Percentiles rank a stretch among this genome's conserved stretches.
phyloP scores from a whole-genome alignment of 2,888 invertebrate species.

The Thelaira solivaga region DNA sequence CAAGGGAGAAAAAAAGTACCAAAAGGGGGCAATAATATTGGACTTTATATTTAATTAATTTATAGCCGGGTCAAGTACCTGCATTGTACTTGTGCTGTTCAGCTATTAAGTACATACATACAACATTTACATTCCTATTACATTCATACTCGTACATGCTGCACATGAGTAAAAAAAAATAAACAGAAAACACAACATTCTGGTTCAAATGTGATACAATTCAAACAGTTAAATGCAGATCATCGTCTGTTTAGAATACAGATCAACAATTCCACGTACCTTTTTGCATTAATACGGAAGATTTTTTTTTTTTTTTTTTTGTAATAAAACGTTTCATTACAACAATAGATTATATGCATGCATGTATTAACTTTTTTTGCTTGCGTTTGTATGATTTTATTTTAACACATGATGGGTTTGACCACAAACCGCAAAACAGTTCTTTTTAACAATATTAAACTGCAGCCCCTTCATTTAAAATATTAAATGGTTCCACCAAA shows the following conservation, averaged over 20 bases:
- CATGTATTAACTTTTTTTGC: background rate
- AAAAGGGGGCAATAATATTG: too few species aligned
- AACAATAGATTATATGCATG: slow-evolving; percentile 1
- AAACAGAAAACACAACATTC: too few species aligned
- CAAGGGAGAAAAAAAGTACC: too few species aligned
- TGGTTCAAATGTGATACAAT: slow-evolving; percentile 29
- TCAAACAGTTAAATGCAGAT: slow-evolving; percentile 46
- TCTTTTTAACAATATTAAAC: slow-evolving; percentile 12
- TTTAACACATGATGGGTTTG: slow-evolving; percentile 42
- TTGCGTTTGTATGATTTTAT: background rate
- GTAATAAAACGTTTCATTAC: slow-evolving; percentile 12
- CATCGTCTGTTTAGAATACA: slow-evolving; percentile 3
- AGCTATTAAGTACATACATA: too few species aligned
- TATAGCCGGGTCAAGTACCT: too few species aligned
- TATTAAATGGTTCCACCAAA: slow-evolving; percentile 25
- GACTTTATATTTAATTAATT: too few species aligned
- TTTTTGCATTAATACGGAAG: slow-evolving; percentile 31
- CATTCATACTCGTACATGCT: background rate
- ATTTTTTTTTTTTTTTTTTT: slow-evolving; percentile 26
- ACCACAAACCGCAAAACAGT: slow-evolving; percentile 45
- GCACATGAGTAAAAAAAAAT: background rate
- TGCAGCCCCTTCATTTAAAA: slow-evolving; percentile 18
- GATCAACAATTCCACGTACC: background rate
- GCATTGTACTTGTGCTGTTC: too few species aligned
- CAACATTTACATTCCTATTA: background rate